Percentiles rank a stretch among this genome's conserved stretches.
phyloP scores from a whole-genome alignment of 1,140 invertebrate genomes.

The Epicauta chinensis region DNA sequence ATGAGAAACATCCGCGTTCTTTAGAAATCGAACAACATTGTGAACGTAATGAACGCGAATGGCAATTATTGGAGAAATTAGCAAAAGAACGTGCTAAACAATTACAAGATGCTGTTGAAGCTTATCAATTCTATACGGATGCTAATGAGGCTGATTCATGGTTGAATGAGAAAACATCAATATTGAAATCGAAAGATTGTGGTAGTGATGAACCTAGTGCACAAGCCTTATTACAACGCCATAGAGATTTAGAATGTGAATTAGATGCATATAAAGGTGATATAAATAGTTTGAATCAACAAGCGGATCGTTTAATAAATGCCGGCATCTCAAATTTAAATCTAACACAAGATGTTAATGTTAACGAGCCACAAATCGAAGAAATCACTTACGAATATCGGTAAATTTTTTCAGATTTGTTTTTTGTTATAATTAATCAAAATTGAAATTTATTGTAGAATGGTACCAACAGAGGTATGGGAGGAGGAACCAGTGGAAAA shows the following conservation, averaged over 20 bases:
- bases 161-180: slow-evolving; percentile 87
- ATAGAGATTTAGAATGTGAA: slow-evolving; percentile 85
- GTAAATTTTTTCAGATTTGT: too few species aligned
- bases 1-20: slow-evolving; percentile 68
- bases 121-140: slow-evolving; percentile 92
- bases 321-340: slow-evolving; percentile 52
- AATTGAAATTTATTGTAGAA: too few species aligned
- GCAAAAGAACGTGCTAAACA: slow-evolving; percentile 76
- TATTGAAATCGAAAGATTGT: slow-evolving; percentile 82
- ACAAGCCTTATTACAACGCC: slow-evolving; percentile 75
- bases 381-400: slow-evolving; percentile 35
- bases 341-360: slow-evolving; percentile 57
- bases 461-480: slow-evolving; percentile 85
- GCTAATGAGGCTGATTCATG: slow-evolving; percentile 97
- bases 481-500: slow-evolving; percentile 85
- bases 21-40: slow-evolving; percentile 72
- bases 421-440: slow-evolving; percentile 22
- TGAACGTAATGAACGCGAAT: slow-evolving; percentile 75
- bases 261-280: slow-evolving; percentile 86
- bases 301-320: slow-evolving; percentile 75
- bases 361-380: slow-evolving; percentile 51
- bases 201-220: slow-evolving; percentile 87
- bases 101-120: slow-evolving; percentile 88
- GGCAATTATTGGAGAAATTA: slow-evolving; percentile 80
- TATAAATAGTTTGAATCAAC: slow-evolving; percentile 76